Evolutionary conservation across 2,888 invertebrate genomes (phyloP).

Genomic region (Timema podura): DNA sequence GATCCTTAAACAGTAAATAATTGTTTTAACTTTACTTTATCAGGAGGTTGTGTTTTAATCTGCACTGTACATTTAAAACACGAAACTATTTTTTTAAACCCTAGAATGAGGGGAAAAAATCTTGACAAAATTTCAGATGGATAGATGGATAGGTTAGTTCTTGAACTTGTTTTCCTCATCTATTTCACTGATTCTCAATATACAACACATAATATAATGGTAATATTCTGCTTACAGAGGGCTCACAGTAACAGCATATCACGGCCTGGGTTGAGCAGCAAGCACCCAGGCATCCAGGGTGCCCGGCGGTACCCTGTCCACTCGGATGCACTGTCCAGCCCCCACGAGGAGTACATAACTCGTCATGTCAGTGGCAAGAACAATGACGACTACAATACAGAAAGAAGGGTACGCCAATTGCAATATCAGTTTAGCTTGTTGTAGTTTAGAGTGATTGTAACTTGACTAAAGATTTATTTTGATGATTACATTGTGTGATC

Average conservation of each 20-base stretch:
- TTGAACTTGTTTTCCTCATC: not conserved
- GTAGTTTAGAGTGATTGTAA: no score
- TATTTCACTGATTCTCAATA: not conserved
- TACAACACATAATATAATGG: not conserved
- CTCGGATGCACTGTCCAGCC: slow-evolving; percentile 69
- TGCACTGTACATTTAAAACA: no score
- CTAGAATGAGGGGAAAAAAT: no score
- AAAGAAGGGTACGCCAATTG: slow-evolving; percentile 51
- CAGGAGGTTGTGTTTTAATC: no score
- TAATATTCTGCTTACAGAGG: slow-evolving; percentile 15
- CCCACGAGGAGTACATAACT: slow-evolving; percentile 85
- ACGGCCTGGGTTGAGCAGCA: slow-evolving; percentile 21
- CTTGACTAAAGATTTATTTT: no score
- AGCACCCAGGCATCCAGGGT: slow-evolving; percentile 21
- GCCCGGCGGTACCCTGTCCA: slow-evolving; percentile 54
- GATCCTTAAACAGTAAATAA: no score
- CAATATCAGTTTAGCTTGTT: no score
- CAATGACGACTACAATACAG: slow-evolving; percentile 59
- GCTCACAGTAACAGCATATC: slow-evolving; percentile 25
- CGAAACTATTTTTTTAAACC: no score
- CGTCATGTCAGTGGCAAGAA: slow-evolving; percentile 82
- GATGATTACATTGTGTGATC: no score
- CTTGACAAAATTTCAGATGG: no score
- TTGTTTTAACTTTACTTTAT: no score
- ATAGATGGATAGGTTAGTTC: not conserved